Percentiles rank a stretch among this genome's conserved stretches.
Conservation (phyloP, 2,113 vertebrate genomes). For the Lynx canadensis region DNA sequence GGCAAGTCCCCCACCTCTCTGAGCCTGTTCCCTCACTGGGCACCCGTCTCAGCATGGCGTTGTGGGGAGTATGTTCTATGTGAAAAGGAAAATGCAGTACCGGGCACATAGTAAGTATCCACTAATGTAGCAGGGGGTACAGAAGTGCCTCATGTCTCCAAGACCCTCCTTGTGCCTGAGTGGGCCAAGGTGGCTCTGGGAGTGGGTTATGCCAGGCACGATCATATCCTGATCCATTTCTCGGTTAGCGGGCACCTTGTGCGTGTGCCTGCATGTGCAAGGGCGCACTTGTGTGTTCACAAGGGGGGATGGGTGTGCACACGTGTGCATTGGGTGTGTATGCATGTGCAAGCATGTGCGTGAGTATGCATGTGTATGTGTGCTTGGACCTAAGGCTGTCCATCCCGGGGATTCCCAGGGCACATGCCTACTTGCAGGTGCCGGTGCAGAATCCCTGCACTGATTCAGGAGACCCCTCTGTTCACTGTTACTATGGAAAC, state of each 20-base stretch:
- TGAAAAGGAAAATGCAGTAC: background rate
- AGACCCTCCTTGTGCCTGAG: background rate
- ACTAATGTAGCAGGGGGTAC: background rate
- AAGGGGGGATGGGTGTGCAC: background rate
- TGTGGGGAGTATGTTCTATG: background rate
- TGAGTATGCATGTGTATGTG: background rate
- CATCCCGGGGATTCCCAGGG: background rate
- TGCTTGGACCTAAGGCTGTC: background rate
- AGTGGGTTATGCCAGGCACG: background rate
- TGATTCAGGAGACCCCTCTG: constrained; percentile 58
- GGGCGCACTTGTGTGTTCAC: background rate
- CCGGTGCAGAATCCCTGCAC: background rate
- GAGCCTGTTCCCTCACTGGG: background rate
- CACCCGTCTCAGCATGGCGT: background rate
- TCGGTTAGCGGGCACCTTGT: background rate
- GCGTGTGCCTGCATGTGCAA: background rate
- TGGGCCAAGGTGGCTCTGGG: background rate
- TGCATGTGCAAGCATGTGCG: background rate
- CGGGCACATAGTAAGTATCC: background rate
- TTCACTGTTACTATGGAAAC: constrained; percentile 76
- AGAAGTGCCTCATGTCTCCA: background rate
- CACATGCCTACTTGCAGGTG: background rate
- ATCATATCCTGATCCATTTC: background rate
- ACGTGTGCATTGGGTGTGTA: background rate
- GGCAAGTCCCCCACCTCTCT: background rate